phyloP scores from a whole-genome alignment of 1,140 invertebrate species.

The Drosophila serrata region DNA sequence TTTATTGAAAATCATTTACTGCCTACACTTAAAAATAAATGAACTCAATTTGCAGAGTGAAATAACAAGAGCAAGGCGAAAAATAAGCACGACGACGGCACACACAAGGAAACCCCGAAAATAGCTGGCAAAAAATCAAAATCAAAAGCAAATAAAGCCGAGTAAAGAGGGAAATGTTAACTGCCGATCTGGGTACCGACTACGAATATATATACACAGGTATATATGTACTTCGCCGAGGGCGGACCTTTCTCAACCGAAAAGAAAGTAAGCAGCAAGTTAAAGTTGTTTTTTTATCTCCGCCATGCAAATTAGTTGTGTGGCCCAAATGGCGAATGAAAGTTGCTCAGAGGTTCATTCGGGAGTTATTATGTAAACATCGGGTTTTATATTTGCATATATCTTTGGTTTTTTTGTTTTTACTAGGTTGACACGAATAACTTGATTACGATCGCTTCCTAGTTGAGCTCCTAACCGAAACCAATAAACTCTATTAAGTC shows the following conservation, averaged over 20 bases:
- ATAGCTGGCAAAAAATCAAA: constrained; percentile 21
- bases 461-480: not conserved
- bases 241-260: constrained; percentile 72
- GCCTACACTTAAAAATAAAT: constrained; percentile 65
- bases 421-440: constrained; percentile 16
- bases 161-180: constrained; percentile 39
- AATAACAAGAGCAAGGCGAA: constrained; percentile 59
- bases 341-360: constrained; percentile 31
- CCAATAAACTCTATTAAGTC: constrained; percentile 11
- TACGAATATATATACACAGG: not conserved
- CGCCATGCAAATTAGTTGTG: constrained; percentile 36
- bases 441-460: constrained; percentile 35
- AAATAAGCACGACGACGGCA: constrained; percentile 25
- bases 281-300: constrained; percentile 17
- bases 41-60: constrained; percentile 63
- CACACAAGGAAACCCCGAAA: constrained; percentile 28
- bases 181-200: constrained; percentile 10
- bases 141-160: constrained; percentile 26
- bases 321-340: constrained; percentile 43
- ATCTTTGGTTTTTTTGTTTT: constrained; percentile 14
- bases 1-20: constrained; percentile 67
- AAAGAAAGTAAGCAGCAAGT: constrained; percentile 73
- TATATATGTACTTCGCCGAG: not conserved
- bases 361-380: constrained; percentile 57
- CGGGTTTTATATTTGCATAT: constrained; percentile 29